Conservation (phyloP, 2,797 vertebrate species). For the Buphagus erythrorhynchus region DNA sequence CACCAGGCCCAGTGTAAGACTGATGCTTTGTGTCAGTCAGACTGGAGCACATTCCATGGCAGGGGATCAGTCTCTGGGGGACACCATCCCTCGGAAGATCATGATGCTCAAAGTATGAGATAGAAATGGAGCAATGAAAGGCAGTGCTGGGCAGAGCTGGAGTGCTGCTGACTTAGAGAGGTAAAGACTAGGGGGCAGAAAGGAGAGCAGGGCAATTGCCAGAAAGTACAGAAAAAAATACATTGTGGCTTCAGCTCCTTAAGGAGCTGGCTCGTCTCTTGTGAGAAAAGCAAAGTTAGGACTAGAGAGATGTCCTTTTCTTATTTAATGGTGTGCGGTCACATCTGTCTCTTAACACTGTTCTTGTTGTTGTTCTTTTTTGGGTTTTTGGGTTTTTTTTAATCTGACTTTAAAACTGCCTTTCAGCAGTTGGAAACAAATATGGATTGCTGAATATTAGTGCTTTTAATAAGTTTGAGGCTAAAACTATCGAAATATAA, state of each 20-base stretch:
- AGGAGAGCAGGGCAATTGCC: not conserved
- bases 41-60: not conserved
- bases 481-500: not conserved
- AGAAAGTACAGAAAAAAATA: not conserved
- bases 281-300: too few relatives aligned
- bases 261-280: too few relatives aligned
- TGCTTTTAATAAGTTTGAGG: not conserved
- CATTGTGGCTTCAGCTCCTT: too few relatives aligned
- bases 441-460: not conserved
- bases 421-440: not conserved
- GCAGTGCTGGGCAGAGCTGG: not conserved
- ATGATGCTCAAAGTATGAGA: fast-evolving
- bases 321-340: too few relatives aligned
- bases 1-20: not conserved
- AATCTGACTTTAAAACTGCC: not conserved
- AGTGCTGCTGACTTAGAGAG: not conserved
- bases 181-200: not conserved
- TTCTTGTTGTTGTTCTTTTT: too few relatives aligned
- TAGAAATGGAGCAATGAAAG: fast-evolving
- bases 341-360: too few relatives aligned
- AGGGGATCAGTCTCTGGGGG: not conserved
- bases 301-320: too few relatives aligned
- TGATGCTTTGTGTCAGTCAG: fast-evolving
- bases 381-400: too few relatives aligned
- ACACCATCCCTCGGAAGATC: not conserved